These are phyloP conservation scores for Oenanthe oenanthe DNA, from an alignment of 2,113 vertebrate genomes.

Conservation along the genomic window DNA sequence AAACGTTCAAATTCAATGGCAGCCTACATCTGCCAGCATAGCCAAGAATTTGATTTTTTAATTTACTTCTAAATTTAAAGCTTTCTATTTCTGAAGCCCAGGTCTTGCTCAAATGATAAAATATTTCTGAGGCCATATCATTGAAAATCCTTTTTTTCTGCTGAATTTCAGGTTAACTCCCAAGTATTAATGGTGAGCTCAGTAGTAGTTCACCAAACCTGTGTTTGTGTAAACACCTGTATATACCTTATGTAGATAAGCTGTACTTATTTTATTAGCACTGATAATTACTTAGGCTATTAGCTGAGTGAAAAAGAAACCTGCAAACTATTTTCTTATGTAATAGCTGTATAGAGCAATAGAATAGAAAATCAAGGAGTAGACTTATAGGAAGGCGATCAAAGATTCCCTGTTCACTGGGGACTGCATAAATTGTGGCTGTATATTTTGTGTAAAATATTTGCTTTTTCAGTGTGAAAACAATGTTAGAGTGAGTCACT, in stretches of 20 bases:
- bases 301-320: conserved; percentile 68
- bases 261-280: conserved; percentile 77
- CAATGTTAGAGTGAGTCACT: conserved; percentile 71
- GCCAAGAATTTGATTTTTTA: conserved; percentile 22
- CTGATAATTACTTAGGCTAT: conserved; percentile 68
- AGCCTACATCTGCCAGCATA: conserved; percentile 19
- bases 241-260: conserved; percentile 71
- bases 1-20: background rate
- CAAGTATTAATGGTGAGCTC: conserved; percentile 47
- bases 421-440: conserved; percentile 54
- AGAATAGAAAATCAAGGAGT: conserved; percentile 68
- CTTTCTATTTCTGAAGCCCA: conserved; percentile 64
- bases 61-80: conserved; percentile 49
- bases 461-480: conserved; percentile 77
- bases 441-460: conserved; percentile 78
- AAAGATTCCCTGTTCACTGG: conserved; percentile 42
- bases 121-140: conserved; percentile 28
- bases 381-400: conserved; percentile 39
- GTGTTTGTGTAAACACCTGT: conserved; percentile 65
- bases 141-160: conserved; percentile 20
- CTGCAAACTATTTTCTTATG: conserved; percentile 81
- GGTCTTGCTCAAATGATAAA: conserved; percentile 44
- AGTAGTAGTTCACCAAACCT: conserved; percentile 13
- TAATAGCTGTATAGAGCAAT: conserved; percentile 76
- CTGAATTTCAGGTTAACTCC: conserved; percentile 20